Evolutionary conservation across 2,113 vertebrate species (phyloP).

Genomic region (Hippocampus mohnikei): DNA sequence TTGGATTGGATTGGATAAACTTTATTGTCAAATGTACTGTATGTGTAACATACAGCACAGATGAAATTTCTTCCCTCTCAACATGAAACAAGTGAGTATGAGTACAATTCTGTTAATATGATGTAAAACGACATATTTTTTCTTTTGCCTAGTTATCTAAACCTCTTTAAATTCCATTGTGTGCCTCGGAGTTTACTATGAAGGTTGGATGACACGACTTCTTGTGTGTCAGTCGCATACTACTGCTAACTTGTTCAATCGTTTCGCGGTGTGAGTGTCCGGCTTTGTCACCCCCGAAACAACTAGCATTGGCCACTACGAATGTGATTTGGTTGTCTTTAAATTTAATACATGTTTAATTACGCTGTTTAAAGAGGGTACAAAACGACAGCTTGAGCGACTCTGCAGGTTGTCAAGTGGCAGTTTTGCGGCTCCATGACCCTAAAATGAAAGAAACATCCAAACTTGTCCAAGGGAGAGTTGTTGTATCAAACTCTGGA

Average conservation of each 20-base stretch:
- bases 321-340: background rate
- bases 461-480: conserved; percentile 19
- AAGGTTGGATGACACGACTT: conserved; percentile 13
- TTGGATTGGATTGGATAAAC: no score
- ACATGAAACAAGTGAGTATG: no score
- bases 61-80: no score
- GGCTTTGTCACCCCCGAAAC: background rate
- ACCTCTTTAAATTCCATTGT: no score
- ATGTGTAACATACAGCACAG: no score
- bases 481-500: conserved; percentile 30
- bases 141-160: no score
- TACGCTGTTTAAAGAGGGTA: background rate
- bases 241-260: conserved; percentile 23
- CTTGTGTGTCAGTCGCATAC: background rate
- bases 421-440: conserved; percentile 24
- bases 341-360: background rate
- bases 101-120: no score
- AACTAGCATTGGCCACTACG: background rate
- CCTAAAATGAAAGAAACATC: conserved; percentile 39
- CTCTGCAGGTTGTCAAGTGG: background rate
- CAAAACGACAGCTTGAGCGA: background rate
- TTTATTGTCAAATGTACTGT: no score
- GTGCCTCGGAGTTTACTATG: conserved; percentile 19
- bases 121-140: no score
- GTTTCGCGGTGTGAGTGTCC: background rate